Conservation (phyloP, 2,113 vertebrate genomes). For the Setophaga petechia region DNA sequence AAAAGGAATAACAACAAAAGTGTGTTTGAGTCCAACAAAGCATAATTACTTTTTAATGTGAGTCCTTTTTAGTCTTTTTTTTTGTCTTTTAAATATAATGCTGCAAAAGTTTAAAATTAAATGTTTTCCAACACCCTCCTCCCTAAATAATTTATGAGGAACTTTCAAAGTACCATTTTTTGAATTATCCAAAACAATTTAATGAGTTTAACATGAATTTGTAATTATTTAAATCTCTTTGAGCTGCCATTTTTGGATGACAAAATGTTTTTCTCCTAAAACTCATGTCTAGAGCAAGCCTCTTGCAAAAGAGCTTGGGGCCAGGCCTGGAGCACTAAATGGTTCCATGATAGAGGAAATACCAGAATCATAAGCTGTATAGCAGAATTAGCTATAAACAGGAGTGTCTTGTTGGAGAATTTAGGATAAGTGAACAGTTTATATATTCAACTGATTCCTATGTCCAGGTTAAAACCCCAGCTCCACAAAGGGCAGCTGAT, state of each 20-base stretch:
- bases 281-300: not conserved
- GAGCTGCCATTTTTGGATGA: conserved; percentile 60
- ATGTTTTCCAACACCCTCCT: not conserved
- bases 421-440: not conserved
- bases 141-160: conserved; percentile 2
- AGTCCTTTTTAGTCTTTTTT: not conserved
- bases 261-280: conserved; percentile 53
- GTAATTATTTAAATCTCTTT: conserved; percentile 55
- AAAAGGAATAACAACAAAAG: not conserved
- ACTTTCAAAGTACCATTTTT: conserved; percentile 15
- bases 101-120: not conserved
- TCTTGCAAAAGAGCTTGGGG: conserved; percentile 23
- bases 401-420: not conserved
- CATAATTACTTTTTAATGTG: conserved; percentile 15
- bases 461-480: not conserved
- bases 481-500: rapidly evolving
- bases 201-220: conserved; percentile 64
- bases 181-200: conserved; percentile 41
- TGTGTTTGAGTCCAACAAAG: not conserved
- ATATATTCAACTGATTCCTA: not conserved
- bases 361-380: not conserved
- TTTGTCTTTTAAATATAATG: not conserved
- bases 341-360: not conserved
- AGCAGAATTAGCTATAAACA: not conserved
- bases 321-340: not conserved